Percentiles rank a stretch among this genome's conserved stretches.
Conservation (phyloP, 2,888 invertebrate genomes). For the Agrilus biguttatus region DNA sequence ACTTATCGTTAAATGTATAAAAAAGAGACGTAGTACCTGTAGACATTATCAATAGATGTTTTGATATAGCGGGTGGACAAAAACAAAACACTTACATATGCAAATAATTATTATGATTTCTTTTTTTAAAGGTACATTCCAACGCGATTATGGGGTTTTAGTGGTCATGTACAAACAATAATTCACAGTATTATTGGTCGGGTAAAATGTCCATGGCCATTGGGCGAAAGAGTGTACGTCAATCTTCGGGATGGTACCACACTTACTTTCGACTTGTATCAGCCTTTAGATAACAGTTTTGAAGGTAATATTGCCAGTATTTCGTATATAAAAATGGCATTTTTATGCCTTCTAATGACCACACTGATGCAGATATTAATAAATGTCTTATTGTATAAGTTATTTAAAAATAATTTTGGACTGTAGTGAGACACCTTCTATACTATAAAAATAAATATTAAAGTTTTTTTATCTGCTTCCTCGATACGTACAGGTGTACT, state of each 20-base stretch:
- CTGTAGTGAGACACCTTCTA: too few relatives aligned
- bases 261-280: constrained; percentile 83
- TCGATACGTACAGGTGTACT: too few relatives aligned
- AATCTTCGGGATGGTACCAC: constrained; percentile 73
- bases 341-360: neutral
- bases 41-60: too few relatives aligned
- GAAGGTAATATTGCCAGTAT: constrained; percentile 39
- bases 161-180: constrained; percentile 88
- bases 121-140: constrained; percentile 63
- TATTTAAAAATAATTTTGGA: too few relatives aligned
- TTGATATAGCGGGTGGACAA: neutral
- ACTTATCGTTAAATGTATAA: too few relatives aligned
- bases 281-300: constrained; percentile 56
- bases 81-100: neutral
- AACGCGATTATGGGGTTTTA: constrained; percentile 86
- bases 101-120: constrained; percentile 5
- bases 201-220: constrained; percentile 77
- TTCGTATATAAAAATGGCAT: constrained; percentile 3
- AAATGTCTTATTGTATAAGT: too few relatives aligned
- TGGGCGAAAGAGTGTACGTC: constrained; percentile 67
- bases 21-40: too few relatives aligned
- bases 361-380: too few relatives aligned
- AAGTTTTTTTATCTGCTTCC: too few relatives aligned
- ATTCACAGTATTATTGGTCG: constrained; percentile 79
- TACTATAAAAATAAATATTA: too few relatives aligned